Base-by-base conservation (phyloP, 2,113 vertebrate genomes). In the Atrichornis clamosus region DNA sequence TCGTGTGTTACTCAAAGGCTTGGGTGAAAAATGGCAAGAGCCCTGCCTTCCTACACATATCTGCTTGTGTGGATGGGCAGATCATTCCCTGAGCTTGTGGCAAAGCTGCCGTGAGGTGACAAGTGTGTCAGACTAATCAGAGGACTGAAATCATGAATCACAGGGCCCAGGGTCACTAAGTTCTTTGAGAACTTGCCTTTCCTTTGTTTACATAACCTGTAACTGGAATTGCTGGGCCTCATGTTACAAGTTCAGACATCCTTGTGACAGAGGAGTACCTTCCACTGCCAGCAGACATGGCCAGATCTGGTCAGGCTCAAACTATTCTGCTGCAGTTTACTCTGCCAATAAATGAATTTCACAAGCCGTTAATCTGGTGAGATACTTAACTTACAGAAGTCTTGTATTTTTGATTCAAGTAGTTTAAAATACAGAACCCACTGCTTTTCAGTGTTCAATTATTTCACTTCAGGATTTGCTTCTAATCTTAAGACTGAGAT, bases 51-150 rank as follows among this genome's bases (percentile, higher is more conserved):
- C 26, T 60, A 3, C 1, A 2, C 27, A 8, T 6, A 26, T 63
- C 23, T 59, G 39, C 77, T 55, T 0, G 0, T 8, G 12, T 47
- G 56, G 19, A 3, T 41, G 47, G 52, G 12, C 28, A 18, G 21
- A 35, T 8, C 1, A 2, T 63, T 59, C 33, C 35, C 32, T 42
- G 52, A 75, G 26, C 33, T 87, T 0, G 0, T 26, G 17, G 59
- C 50, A 84, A 55, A 55, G 56, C 47, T 83, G 58, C 22, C n/a
- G 5, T 0, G 3, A 14, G 30, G 11, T 53, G 46, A 52, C 9
- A 14, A 30, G 47, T 1, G 0, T 35, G 23, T 85, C 8, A 21
- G 18, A 17, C 42, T 70, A 46, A 65, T 46, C 23, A 67, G 63
- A 55, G 10, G 27, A 18, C n/a, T 3, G 32, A 49, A 84, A 44